Base-by-base conservation (phyloP, 2,797 vertebrate genomes). In the Hoplostethus atlanticus region DNA sequence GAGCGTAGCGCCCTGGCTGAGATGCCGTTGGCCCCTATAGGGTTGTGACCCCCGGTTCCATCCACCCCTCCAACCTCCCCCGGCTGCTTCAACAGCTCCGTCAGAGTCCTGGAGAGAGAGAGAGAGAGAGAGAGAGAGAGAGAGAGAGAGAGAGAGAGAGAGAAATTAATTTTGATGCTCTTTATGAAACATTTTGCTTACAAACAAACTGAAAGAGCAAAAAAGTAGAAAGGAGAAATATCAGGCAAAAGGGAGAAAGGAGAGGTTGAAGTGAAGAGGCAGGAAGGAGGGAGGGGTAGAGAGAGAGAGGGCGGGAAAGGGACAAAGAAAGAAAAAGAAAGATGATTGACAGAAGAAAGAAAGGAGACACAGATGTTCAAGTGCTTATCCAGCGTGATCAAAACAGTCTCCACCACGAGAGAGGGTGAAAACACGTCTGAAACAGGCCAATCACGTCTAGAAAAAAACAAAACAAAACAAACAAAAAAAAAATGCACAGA, bases 51-150 rank as follows among this genome's bases (percentile, higher is more conserved):
- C 38, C 95, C 92, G 52, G 87, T 93, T 85, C 80, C 91, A 40
- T 96, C 94, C 47, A 95, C 92, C 0, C 73, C 75, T 16, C 94
- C 89, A 0, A 91, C 87, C 15, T 95, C 95, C 7, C 94, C 94
- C 0, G 97, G 97, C 92, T 98, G 97, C 90, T 98, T 98, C 91
- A 99, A 87, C 62, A 98, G 95, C 81, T 98, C 97, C 0, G 97
- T 97, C 83, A 98, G 91, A 3, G 97, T 96, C 91, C 98, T 99
- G 85, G 17, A 56, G 21, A 69, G 6, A 79, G 12, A 30, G 65
- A 31, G 12, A 68, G 52, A 83, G 70, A 13, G 60, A 62, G 44
- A 30, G 25, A 25, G 28, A 8, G 21, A 28, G 9, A 30, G 15
- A 15, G 38, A 9, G 38, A 25, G n/a, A 47, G 40, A 11, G 40